Conservation (phyloP, 2,113 vertebrate genomes). For the Seriola aureovittata region DNA sequence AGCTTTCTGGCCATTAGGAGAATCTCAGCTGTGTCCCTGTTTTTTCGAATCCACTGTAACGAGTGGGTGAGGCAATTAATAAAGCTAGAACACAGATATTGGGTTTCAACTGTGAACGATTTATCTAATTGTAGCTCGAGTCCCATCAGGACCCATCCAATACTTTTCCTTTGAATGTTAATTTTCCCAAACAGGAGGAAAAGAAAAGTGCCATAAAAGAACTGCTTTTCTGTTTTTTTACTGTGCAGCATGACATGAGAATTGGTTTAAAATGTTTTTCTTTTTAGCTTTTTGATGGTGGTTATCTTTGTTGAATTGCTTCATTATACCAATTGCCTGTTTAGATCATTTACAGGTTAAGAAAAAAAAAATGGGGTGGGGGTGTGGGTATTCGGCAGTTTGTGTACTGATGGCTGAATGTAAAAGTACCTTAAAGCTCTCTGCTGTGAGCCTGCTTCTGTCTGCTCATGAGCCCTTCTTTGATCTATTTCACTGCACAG, state of each 20-base stretch:
- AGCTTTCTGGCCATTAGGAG: conserved; percentile 38
- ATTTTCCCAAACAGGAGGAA: conserved; percentile 63
- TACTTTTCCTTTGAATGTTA: conserved; percentile 74
- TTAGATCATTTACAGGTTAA: neutral
- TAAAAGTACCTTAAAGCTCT: conserved; percentile 56
- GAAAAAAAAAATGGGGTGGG: too few species aligned
- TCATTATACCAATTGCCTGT: conserved; percentile 28
- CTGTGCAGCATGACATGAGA: conserved; percentile 40
- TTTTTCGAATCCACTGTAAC: neutral
- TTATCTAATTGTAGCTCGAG: conserved; percentile 27
- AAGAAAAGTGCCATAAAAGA: conserved; percentile 64
- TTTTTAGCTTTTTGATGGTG: neutral
- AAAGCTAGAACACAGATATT: conserved; percentile 20
- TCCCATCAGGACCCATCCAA: conserved; percentile 30
- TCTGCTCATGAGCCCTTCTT: conserved; percentile 29
- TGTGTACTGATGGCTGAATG: conserved; percentile 73
- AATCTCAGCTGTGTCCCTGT: conserved; percentile 23
- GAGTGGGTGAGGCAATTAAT: conserved; percentile 21
- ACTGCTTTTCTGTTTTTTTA: conserved; percentile 32
- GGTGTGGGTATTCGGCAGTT: conserved; percentile 4
- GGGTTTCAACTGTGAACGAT: conserved; percentile 59
- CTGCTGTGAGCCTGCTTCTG: conserved; percentile 26
- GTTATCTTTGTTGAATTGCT: conserved; percentile 22
- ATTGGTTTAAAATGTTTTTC: neutral
- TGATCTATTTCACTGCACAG: conserved; percentile 48